A percentile compares a stretch with the other conserved stretches of the same genome.
phyloP scores from a whole-genome alignment of 1,140 invertebrate species.

The Drosophila athabasca region DNA sequence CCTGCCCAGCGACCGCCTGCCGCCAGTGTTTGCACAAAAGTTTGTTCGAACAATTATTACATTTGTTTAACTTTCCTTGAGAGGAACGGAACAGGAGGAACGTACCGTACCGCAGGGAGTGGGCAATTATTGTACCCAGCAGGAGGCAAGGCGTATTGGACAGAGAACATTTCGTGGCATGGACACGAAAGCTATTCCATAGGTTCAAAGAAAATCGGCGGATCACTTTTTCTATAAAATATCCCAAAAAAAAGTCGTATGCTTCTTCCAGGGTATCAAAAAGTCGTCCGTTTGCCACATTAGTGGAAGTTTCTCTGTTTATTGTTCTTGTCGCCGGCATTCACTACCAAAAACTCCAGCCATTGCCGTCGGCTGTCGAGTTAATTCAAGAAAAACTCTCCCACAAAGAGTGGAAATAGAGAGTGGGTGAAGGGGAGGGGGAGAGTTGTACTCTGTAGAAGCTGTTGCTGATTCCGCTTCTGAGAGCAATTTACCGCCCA shows the following conservation, averaged over 20 bases:
- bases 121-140: conserved; percentile 47
- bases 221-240: no score
- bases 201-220: no score
- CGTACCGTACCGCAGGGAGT: conserved; percentile 1
- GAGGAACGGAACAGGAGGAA: conserved; percentile 3
- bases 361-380: conserved; percentile 43
- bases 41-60: conserved; percentile 79
- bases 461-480: conserved; percentile 46
- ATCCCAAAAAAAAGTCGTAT: no score
- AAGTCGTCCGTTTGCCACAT: not conserved
- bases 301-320: conserved; percentile 22
- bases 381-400: conserved; percentile 64
- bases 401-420: conserved; percentile 3
- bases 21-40: conserved; percentile 71
- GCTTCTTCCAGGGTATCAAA: conserved; percentile 5
- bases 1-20: conserved; percentile 30
- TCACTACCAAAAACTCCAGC: conserved; percentile 13
- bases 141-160: not conserved
- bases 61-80: conserved; percentile 74
- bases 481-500: conserved; percentile 21
- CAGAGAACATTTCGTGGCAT: no score
- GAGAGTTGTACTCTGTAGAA: conserved; percentile 31
- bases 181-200: not conserved
- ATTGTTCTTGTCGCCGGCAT: conserved; percentile 47
- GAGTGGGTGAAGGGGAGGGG: not conserved